Evolutionary conservation across 2,797 vertebrate species (phyloP), one percentile per base, ranked within the genome.

Genomic region (Hoplostethus atlanticus): DNA sequence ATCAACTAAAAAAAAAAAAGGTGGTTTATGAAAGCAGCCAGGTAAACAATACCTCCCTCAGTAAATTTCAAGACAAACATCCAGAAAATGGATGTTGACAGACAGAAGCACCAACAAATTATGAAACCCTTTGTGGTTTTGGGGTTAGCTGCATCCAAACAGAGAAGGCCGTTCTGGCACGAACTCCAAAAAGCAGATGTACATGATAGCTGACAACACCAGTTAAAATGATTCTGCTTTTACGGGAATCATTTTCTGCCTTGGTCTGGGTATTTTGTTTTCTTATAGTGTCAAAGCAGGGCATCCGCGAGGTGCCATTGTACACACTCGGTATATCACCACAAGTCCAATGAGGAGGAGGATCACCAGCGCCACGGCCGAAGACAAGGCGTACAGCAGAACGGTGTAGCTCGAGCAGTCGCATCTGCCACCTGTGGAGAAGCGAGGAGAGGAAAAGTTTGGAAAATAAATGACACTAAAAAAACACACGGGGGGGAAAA

Each of bases 351-450:
- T 1, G 31, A 91, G 6, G 48, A 91, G 6, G 48, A 93, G 0
- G 51, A 91, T 13, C 34, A 94, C 80, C 3, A 90, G 0, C 8
- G 30, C 89, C 31, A 87, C 90, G 0, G 86, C 92, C 1, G 89
- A 79, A 3, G 87, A 93, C 81, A 94, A 34, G 15, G 84, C 77
- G 1, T 92, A 95, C 0, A 95, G 84, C 72, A 95, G 66, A 0
- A 54, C 63, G n/a, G 84, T 57, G 78, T 91, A 93, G 53, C 31
- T 68, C 57, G 73, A 63, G 82, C 92, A 94, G 70, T 44, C 42
- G 8, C 93, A 94, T 0, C 38, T 13, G 0, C 52, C 68, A 0
- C 54, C 85, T 92, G 85, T 31, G 77, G 44, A 79, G 47, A 71
- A 70, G 56, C 50, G 72, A 50, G 47, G 31, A 10, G 30, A 12